Base-by-base conservation (phyloP, 2,113 vertebrate genomes). In the Chamaea fasciata region DNA sequence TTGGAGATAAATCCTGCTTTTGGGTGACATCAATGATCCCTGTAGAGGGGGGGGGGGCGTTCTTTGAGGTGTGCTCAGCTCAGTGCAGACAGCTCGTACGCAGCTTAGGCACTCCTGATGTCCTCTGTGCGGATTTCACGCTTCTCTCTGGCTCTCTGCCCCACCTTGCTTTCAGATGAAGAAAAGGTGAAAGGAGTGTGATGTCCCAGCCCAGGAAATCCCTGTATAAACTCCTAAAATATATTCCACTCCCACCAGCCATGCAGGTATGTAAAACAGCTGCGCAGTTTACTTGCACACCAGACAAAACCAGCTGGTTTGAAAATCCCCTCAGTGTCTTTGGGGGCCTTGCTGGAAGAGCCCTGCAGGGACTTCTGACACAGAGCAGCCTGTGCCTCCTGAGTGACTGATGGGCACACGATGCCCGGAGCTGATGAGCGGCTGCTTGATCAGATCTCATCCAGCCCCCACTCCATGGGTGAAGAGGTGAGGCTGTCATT, bases 401-500 rank as follows among this genome's bases (percentile, higher is more conserved):
- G 6, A 81, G 50, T 5, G 8, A n/a, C n/a, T n/a, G n/a, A 47
- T 1, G 8, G 63, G 39, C 89, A 33, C 46, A 44, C 2, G 4
- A 41, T 10, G 11, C 81, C 85, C 3, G 17, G 28, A 89, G 74
- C 86, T 10, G 60, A 37, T 24, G 63, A 94, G 90, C 89, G 87
- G 93, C 71, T 69, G 60, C 57, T 95, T 37, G 65, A 18, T 86
- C 75, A 26, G 52, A 77, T 83, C 93, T 41, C 46, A 57, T 37
- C 53, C 64, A 64, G 23, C 77, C 84, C 73, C 69, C 0, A 1
- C 57, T 59, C 83, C 15, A 1, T 35, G 89, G 65, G 78, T 80
- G 95, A 75, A 84, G 94, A 70, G 89, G 77, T 74, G 83, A 90
- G 76, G 78, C 96, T 95, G 87, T 96, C 73, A 22, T 60, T 20